Conservation (phyloP, 2,797 vertebrate genomes). For the Gymnoscopelus braueri region DNA sequence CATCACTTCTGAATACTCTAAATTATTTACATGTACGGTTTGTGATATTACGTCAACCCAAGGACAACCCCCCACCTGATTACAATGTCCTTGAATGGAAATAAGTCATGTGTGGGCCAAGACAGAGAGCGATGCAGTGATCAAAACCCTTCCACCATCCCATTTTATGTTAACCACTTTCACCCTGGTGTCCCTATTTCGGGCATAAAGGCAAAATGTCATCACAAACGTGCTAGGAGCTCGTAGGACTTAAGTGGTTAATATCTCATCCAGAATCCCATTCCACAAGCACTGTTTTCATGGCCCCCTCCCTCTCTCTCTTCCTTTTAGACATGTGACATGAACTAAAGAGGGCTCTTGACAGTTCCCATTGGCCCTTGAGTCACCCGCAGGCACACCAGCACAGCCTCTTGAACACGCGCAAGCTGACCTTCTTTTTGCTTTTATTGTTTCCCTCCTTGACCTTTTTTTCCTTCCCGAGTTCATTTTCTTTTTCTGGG, state of each 20-base stretch:
- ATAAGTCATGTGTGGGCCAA: conserved; percentile 13
- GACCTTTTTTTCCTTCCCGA: conserved; percentile 28
- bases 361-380: conserved; percentile 47
- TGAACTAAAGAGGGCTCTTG: conserved; percentile 43
- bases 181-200: no score
- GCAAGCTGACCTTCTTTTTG: neutral
- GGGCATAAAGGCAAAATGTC: no score
- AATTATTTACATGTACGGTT: conserved; percentile 26
- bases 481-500: conserved; percentile 57
- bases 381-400: conserved; percentile 38
- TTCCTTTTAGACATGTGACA: conserved; percentile 12
- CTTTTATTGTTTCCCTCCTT: conserved; percentile 40
- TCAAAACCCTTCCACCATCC: conserved; percentile 32
- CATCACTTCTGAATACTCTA: conserved; percentile 22
- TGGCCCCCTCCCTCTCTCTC: conserved; percentile 33
- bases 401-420: conserved; percentile 22
- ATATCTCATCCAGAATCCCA: no score
- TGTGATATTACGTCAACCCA: conserved; percentile 2
- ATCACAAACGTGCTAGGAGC: no score
- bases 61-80: conserved; percentile 7
- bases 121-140: conserved; percentile 19
- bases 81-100: conserved; percentile 26
- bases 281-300: conserved; percentile 14
- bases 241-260: no score
- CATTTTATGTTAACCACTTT: neutral